Evolutionary conservation across 2,888 invertebrate species (phyloP), one percentile per base, ranked within the genome.

Genomic region (Scaptomyza cyrtandrae): DNA sequence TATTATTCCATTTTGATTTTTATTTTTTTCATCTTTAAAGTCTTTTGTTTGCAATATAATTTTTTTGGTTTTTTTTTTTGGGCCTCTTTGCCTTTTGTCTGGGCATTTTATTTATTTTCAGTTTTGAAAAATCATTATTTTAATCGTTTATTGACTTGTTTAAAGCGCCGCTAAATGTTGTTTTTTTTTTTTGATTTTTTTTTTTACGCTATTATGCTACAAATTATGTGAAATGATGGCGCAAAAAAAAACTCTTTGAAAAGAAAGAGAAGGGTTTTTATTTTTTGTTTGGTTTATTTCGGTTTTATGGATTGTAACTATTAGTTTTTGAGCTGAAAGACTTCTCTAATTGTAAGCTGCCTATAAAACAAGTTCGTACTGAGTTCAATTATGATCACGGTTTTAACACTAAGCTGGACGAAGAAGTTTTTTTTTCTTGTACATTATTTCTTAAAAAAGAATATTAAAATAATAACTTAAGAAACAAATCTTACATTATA

Each of bases 201-300:
- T 54, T 62, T 24, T 60, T 57, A 44, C 39, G 53, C 52, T 46
- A 45, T 29, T 63, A 45, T 55, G 68, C 67, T 73, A 82, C 89
- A 89, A 90, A 90, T 90, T 90, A 90, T 90, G 74, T 79, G 88
- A 88, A 90, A 88, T 90, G 90, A 90, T 88, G 78, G 80, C 70
- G 89, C 89, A 89, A 71, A 19, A 71, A 19, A 90, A 90, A 41
- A 80, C 35, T 58, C 24, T n/a, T 14, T 11, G 35, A 45, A 66
- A 53, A 59, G 56, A 66, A 67, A 53, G 29, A 33, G 33, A 6
- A n/a, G 11, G 39, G 65, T 31, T 63, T 67, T 31, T n/a, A n/a
- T n/a, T 61, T 19, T 48, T 48, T 14, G 16, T 24, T 24, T 24
- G 14, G 37, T 6, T 37, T 37, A 3, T 1, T 7, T 45, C 3